Percentiles rank a stretch among this genome's conserved stretches.
These are phyloP conservation scores for Tychaedon coryphoeus DNA, from an alignment of 2,113 vertebrate genomes.

Conservation along the genomic window DNA sequence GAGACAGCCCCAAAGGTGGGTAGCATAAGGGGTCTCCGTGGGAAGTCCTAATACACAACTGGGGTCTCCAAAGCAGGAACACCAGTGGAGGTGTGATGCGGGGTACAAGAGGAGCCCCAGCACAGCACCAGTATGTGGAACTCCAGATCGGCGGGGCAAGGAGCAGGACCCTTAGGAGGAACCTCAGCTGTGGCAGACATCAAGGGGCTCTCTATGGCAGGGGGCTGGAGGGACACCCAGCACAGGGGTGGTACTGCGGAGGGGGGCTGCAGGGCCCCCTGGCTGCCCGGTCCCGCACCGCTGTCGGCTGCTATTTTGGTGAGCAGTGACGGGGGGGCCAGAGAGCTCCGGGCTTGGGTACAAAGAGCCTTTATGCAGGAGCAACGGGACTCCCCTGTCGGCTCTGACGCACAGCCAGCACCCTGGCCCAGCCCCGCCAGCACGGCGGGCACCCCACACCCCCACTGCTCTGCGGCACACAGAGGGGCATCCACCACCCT, in stretches of 20 bases:
- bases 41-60: background rate
- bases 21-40: background rate
- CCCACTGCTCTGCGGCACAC: background rate
- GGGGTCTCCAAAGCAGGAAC: background rate
- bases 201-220: accelerated
- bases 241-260: accelerated
- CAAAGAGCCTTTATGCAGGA: background rate
- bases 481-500: background rate
- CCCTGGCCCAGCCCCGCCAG: background rate
- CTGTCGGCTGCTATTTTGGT: background rate
- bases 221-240: background rate
- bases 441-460: background rate
- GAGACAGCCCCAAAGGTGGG: background rate
- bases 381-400: background rate
- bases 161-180: background rate
- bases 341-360: background rate
- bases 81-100: background rate
- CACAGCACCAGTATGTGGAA: background rate
- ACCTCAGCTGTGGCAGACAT: background rate
- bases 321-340: background rate
- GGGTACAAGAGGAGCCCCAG: background rate
- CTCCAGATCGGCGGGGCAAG: background rate
- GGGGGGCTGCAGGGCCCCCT: background rate
- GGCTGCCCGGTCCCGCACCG: background rate
- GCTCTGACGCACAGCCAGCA: background rate